These are phyloP conservation scores for Phragmatobia fuliginosa DNA, from an alignment of 2,888 invertebrate species.

Conservation along the genomic window DNA sequence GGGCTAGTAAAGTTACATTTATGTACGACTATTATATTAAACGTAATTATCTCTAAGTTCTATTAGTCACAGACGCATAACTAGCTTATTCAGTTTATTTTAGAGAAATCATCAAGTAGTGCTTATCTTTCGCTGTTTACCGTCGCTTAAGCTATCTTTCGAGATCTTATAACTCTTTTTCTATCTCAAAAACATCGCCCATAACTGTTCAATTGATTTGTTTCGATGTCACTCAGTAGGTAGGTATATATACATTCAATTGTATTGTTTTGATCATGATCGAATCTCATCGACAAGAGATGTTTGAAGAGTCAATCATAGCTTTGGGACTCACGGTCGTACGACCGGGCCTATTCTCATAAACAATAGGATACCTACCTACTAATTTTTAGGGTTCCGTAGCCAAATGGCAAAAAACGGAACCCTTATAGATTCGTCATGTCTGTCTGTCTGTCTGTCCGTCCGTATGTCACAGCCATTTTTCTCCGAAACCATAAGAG, in stretches of 20 bases:
- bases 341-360: constrained; percentile 9
- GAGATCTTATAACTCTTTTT: not conserved
- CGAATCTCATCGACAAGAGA: constrained; percentile 18
- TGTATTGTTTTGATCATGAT: constrained; percentile 26
- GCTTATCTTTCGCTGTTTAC: constrained; percentile 1
- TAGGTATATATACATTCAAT: constrained; percentile 17
- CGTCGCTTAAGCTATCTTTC: not conserved
- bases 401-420: too few relatives aligned
- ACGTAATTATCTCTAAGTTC: not conserved
- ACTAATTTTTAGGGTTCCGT: too few relatives aligned
- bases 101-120: not conserved
- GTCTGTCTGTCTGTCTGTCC: too few relatives aligned
- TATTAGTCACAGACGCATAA: not conserved
- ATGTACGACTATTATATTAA: not conserved
- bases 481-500: too few relatives aligned
- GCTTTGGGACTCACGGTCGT: constrained; percentile 3
- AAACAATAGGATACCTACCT: constrained; percentile 7
- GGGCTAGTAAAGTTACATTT: not conserved
- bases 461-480: too few relatives aligned
- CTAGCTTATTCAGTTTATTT: not conserved
- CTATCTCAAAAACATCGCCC: not conserved
- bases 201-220: constrained; percentile 15
- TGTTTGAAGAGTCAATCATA: constrained; percentile 20
- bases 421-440: too few relatives aligned
- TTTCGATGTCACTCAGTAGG: constrained; percentile 9